Conservation (phyloP, 2,888 invertebrate species). For the Clitarchus hookeri region DNA sequence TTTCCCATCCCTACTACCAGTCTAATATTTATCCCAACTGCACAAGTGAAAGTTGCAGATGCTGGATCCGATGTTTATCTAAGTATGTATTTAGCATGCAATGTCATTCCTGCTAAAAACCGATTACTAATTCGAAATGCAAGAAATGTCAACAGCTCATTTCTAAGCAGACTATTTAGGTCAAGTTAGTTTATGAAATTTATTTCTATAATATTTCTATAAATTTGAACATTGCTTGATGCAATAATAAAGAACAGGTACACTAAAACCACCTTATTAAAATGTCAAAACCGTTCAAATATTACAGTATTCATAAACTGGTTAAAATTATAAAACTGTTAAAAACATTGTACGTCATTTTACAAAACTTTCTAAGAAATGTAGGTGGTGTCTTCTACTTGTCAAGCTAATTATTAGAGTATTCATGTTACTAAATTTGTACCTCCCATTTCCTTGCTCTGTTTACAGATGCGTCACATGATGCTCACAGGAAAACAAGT, state of each 20-base stretch:
- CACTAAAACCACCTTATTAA: neutral
- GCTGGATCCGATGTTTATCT: too few relatives aligned
- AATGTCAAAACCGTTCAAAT: neutral
- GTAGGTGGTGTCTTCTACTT: neutral
- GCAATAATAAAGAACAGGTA: neutral
- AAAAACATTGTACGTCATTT: neutral
- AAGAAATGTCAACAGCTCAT: neutral
- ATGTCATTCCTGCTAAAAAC: too few relatives aligned
- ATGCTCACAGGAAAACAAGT: neutral
- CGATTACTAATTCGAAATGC: neutral
- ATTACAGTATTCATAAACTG: neutral
- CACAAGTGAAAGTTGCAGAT: too few relatives aligned
- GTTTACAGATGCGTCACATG: neutral
- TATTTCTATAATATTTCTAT: too few relatives aligned
- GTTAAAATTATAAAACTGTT: neutral
- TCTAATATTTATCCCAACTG: too few relatives aligned
- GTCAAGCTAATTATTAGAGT: neutral
- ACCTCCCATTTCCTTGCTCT: constrained; percentile 14
- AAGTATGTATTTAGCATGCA: too few relatives aligned
- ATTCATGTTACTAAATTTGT: neutral
- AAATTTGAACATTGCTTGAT: neutral
- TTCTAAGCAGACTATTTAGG: too few relatives aligned
- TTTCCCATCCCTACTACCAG: too few relatives aligned
- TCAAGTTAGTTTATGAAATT: too few relatives aligned
- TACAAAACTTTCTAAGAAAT: neutral